Evolutionary conservation across 2,113 vertebrate species (phyloP).

Genomic region (Poecilia latipinna): DNA sequence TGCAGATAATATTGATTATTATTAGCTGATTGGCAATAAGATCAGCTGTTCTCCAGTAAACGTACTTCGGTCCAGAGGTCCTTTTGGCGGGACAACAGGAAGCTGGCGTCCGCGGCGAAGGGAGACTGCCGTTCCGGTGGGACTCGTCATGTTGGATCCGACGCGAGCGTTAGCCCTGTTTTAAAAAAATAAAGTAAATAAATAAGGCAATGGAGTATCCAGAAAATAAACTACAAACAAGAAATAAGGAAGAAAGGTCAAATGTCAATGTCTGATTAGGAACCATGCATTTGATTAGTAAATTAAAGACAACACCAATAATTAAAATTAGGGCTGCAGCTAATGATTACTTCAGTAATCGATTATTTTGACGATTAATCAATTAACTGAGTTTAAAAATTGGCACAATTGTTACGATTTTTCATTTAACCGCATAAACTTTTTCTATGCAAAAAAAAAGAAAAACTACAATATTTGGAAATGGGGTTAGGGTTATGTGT

Average conservation of each 20-base stretch:
- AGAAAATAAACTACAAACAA: constrained; percentile 2
- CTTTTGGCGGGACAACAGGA: constrained; percentile 88
- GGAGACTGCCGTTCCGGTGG: constrained; percentile 85
- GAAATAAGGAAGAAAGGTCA: background rate
- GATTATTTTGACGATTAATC: too few species aligned
- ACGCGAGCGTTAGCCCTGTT: constrained; percentile 55
- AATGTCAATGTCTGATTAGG: background rate
- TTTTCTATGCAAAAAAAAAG: too few species aligned
- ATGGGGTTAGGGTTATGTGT: too few species aligned
- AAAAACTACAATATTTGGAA: too few species aligned
- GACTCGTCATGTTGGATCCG: constrained; percentile 88
- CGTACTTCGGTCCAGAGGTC: constrained; percentile 88
- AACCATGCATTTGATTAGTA: background rate
- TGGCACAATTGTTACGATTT: too few species aligned
- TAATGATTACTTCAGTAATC: too few species aligned
- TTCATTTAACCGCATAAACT: too few species aligned
- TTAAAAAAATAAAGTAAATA: background rate
- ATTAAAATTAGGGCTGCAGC: too few species aligned
- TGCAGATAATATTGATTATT: too few species aligned
- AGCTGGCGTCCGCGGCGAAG: constrained; percentile 88
- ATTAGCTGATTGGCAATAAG: background rate
- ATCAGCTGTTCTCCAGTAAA: background rate
- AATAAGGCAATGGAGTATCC: background rate
- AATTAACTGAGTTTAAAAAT: too few species aligned
- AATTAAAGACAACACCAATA: background rate